Percentiles rank a stretch among this genome's conserved stretches.
These are phyloP conservation scores for Aplysina aerophoba DNA, from an alignment of 37 sponge, comb jelly and placozoan genomes.

Conservation along the genomic window DNA sequence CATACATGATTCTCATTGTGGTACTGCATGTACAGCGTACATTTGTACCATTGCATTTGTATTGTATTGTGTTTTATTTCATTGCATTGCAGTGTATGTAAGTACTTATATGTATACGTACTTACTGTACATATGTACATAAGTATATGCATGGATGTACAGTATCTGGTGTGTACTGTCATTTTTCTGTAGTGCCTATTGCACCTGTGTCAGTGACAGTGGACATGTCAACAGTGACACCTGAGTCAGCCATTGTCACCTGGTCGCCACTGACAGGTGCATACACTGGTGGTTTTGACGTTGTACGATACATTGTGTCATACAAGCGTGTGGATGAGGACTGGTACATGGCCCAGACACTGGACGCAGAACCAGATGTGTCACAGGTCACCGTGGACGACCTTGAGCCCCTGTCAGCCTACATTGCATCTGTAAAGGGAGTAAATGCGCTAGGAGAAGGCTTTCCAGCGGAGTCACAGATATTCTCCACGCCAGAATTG, in stretches of 20 bases:
- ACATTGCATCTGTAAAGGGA: neutral
- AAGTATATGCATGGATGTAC: neutral
- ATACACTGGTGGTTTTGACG: neutral
- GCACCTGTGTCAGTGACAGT: no score
- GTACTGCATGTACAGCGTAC: no score
- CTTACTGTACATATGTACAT: neutral
- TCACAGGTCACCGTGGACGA: neutral
- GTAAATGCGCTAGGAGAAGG: constrained; percentile 13
- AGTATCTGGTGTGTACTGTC: neutral
- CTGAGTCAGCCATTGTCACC: neutral
- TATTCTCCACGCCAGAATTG: neutral
- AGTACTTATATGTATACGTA: no score
- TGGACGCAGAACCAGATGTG: neutral
- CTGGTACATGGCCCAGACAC: neutral
- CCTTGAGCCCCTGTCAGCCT: neutral
- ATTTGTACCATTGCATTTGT: no score
- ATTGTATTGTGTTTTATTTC: no score
- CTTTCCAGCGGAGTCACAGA: no score
- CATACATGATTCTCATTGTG: no score
- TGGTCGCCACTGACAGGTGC: constrained; percentile 4
- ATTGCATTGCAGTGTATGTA: no score
- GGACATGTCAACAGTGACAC: neutral
- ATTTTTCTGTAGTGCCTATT: neutral
- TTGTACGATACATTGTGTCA: neutral
- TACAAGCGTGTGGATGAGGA: neutral